Evolutionary conservation across 2,888 invertebrate genomes (phyloP).

Genomic region (Acanthacorydalis orientalis): DNA sequence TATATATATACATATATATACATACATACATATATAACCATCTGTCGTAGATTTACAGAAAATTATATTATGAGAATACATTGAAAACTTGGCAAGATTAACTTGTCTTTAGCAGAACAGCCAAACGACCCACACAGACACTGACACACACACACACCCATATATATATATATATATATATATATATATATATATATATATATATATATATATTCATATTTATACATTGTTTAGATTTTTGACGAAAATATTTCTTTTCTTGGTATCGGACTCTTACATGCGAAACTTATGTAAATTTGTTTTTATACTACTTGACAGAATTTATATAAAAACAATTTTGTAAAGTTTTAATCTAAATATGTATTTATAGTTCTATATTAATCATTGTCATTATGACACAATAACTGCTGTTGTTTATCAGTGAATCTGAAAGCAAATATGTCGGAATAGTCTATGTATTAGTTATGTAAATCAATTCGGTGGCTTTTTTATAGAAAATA

Average conservation of each 20-base stretch:
- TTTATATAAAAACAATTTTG: too few species aligned
- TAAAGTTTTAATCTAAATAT: too few species aligned
- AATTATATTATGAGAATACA: too few species aligned
- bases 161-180: constrained; percentile 1
- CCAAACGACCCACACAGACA: neutral
- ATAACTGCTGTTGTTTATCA: too few species aligned
- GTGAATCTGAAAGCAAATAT: too few species aligned
- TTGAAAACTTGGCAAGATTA: too few species aligned
- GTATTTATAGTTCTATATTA: too few species aligned
- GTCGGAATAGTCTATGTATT: too few species aligned
- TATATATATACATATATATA: neutral
- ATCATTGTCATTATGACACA: too few species aligned
- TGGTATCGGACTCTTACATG: neutral
- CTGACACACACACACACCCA: neutral
- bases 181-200: constrained; percentile 1
- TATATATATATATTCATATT: neutral
- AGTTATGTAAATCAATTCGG: too few species aligned
- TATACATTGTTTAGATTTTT: neutral
- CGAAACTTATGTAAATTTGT: neutral
- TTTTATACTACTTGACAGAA: too few species aligned
- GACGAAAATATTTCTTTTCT: neutral
- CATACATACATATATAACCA: neutral
- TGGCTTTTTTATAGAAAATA: too few species aligned
- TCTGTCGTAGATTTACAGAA: neutral
- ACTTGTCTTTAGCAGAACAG: neutral